These are phyloP conservation scores for Lepidurus packardi DNA, from an alignment of 1,140 invertebrate genomes.

Conservation along the genomic window DNA sequence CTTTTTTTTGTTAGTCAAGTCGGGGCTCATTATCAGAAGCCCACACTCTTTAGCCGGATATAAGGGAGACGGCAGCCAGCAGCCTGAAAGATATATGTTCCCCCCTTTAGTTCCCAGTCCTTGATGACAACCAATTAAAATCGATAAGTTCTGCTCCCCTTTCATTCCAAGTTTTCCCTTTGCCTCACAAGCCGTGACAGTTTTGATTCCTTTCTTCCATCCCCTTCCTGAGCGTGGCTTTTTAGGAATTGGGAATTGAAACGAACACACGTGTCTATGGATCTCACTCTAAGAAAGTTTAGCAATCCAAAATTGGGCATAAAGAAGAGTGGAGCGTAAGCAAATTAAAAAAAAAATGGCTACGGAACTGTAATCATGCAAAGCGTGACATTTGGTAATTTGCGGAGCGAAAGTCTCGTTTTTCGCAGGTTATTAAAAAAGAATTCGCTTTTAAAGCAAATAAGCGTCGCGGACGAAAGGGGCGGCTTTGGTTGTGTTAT, in stretches of 20 bases:
- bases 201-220: neutral
- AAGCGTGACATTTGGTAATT: no score
- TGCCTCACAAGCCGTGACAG: no score
- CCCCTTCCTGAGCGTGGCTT: neutral
- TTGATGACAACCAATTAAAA: constrained; percentile 22
- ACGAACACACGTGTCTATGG: no score
- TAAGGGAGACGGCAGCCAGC: neutral
- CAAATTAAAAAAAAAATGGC: no score
- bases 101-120: neutral
- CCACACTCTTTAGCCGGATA: neutral
- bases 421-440: no score
- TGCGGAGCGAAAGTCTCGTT: no score
- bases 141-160: constrained; percentile 16
- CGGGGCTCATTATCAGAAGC: neutral
- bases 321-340: no score
- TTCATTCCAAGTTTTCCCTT: neutral
- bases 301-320: no score
- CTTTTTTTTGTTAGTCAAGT: no score
- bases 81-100: neutral
- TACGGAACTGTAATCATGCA: no score
- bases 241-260: no score
- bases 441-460: neutral
- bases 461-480: neutral
- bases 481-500: neutral
- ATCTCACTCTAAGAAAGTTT: no score